These are phyloP conservation scores for Agraylea sexmaculata DNA, from an alignment of 1,140 invertebrate species.

Conservation along the genomic window DNA sequence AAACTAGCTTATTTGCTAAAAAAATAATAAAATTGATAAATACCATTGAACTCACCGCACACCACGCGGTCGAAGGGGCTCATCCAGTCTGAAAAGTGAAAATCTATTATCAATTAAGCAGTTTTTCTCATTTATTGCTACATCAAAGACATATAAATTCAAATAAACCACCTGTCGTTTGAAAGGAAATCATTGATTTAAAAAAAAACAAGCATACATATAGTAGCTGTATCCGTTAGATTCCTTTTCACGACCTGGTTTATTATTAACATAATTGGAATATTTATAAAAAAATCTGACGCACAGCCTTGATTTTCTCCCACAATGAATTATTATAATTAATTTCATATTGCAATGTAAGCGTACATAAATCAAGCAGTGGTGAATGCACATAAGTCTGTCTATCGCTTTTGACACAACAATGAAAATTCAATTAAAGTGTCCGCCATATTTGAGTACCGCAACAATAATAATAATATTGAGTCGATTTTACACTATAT, in stretches of 20 bases:
- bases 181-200: no score
- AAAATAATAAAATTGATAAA: conserved; percentile 43
- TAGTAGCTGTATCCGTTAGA: no score
- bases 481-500: neutral
- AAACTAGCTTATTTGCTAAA: conserved; percentile 11
- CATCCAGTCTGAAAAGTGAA: conserved; percentile 73
- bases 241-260: no score
- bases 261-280: no score
- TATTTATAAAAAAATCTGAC: no score
- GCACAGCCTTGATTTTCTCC: no score
- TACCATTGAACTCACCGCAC: conserved; percentile 78
- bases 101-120: conserved; percentile 42
- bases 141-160: neutral
- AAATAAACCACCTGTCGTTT: neutral
- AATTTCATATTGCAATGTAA: no score
- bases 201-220: no score
- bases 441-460: no score
- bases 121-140: conserved; percentile 15
- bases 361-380: neutral
- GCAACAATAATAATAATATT: neutral
- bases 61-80: conserved; percentile 82
- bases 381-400: conserved; percentile 2
- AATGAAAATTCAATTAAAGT: conserved; percentile 6
- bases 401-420: conserved; percentile 1
- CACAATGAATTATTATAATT: no score